Evolutionary conservation across 1,140 invertebrate species (phyloP).

Genomic region (Zelostemma sp.): DNA sequence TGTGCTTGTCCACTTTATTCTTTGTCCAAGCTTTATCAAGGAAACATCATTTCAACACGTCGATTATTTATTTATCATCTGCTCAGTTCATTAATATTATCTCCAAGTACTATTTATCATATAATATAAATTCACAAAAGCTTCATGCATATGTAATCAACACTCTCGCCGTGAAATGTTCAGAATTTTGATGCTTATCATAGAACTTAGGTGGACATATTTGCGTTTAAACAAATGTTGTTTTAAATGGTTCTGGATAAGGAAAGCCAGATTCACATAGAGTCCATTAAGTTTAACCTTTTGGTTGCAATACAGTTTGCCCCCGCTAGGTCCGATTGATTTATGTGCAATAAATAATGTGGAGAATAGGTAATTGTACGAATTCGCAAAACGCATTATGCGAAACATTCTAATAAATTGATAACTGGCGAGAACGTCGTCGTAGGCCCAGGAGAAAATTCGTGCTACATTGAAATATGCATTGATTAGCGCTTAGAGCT

Average conservation of each 20-base stretch:
- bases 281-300: conserved; percentile 3
- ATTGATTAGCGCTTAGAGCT: neutral
- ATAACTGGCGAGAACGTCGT: conserved; percentile 1
- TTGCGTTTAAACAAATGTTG: too few relatives aligned
- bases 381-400: conserved; percentile 12
- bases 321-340: neutral
- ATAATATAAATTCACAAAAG: too few relatives aligned
- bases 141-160: too few relatives aligned
- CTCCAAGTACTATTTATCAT: too few relatives aligned
- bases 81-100: neutral
- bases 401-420: conserved; percentile 12
- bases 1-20: conserved; percentile 22
- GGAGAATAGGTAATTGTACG: conserved; percentile 11
- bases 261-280: neutral
- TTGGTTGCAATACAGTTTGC: neutral
- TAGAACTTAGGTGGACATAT: too few relatives aligned
- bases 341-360: conserved; percentile 16
- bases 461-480: neutral
- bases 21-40: neutral
- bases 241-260: too few relatives aligned
- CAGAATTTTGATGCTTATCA: too few relatives aligned
- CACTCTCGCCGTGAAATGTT: too few relatives aligned
- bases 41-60: neutral
- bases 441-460: neutral
- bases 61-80: neutral